phyloP scores from a whole-genome alignment of 2,797 vertebrate species.

The Gadopsis marmoratus region DNA sequence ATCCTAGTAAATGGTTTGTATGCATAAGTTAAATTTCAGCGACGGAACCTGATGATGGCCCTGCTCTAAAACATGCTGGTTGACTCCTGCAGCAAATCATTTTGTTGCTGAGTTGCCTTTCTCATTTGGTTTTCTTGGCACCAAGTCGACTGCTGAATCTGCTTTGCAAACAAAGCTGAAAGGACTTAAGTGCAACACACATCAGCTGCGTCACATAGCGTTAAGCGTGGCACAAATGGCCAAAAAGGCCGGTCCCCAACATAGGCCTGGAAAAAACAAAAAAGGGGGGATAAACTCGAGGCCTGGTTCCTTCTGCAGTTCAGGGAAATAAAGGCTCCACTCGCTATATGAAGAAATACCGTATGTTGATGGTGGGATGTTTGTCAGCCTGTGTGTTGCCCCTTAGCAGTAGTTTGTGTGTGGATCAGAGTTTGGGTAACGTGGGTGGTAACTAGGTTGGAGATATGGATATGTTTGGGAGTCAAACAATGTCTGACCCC shows the following conservation, averaged over 20 bases:
- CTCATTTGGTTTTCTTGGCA: neutral
- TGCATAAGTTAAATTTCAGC: neutral
- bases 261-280: too few relatives aligned
- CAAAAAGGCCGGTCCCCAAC: too few relatives aligned
- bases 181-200: neutral
- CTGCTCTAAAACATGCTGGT: neutral
- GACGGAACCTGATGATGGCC: neutral
- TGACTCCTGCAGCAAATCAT: neutral
- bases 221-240: too few relatives aligned
- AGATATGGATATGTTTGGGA: neutral
- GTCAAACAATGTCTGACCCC: too few relatives aligned
- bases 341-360: neutral
- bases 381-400: neutral
- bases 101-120: neutral
- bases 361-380: neutral
- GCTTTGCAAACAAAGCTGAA: neutral
- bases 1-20: neutral
- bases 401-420: neutral
- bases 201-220: neutral
- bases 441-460: neutral
- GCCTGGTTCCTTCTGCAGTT: neutral
- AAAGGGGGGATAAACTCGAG: too few relatives aligned
- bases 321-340: too few relatives aligned
- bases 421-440: neutral
- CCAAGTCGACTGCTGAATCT: too few relatives aligned